Conservation (phyloP, 2,888 invertebrate species). For the Cataglyphis albicans region DNA sequence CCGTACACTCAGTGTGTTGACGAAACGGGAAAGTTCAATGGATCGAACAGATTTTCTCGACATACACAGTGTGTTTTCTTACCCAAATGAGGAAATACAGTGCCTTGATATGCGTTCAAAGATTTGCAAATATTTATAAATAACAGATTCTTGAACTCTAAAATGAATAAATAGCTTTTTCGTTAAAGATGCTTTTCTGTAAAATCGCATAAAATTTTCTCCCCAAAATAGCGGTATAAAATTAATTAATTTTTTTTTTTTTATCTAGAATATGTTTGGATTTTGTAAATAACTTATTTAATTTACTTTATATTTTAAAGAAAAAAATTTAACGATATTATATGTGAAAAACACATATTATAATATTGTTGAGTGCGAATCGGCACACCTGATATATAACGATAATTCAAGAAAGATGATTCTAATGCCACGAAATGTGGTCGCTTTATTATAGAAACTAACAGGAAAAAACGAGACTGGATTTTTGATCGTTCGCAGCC, state of each 20-base stretch:
- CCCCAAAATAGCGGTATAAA: background rate
- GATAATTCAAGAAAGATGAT: conserved; percentile 5
- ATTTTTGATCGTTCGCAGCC: conserved; percentile 15
- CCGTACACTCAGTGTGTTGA: background rate
- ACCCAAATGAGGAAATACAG: background rate
- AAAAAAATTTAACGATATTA: background rate
- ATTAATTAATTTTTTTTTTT: conserved; percentile 8
- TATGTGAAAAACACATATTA: background rate
- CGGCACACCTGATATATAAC: background rate
- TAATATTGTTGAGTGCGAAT: background rate
- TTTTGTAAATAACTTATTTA: conserved; percentile 9
- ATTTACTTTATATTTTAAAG: background rate
- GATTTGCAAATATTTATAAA: background rate
- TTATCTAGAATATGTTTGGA: background rate
- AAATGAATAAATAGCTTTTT: background rate
- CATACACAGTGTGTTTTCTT: background rate
- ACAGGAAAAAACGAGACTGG: conserved; percentile 7
- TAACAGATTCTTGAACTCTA: conserved; percentile 4
- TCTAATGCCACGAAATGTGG: background rate
- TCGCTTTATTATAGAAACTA: conserved; percentile 10
- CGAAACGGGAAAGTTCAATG: background rate
- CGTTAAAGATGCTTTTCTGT: background rate
- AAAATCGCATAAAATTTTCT: conserved; percentile 15
- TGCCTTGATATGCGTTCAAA: background rate
- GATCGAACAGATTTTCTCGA: conserved; percentile 22